Evolutionary conservation across 2,113 vertebrate species (phyloP).

Genomic region (Pleuronectes platessa): DNA sequence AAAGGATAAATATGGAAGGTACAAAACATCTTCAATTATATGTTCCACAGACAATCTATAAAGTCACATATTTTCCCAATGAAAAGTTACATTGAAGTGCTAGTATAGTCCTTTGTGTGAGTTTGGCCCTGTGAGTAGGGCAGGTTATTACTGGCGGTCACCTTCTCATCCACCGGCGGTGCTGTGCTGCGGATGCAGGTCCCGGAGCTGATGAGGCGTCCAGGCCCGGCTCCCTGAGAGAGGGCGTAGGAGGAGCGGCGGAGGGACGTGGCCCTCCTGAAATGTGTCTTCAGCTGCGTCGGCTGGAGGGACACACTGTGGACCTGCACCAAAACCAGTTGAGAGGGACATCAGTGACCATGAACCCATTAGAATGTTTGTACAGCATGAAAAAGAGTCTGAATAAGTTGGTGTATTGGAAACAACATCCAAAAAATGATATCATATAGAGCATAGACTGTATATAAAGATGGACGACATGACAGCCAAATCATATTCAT

Average conservation of each 20-base stretch:
- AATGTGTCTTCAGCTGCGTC: constrained; percentile 66
- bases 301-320: constrained; percentile 51
- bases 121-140: background rate
- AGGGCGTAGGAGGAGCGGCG: constrained; percentile 87
- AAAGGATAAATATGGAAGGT: background rate
- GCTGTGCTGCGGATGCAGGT: constrained; percentile 25
- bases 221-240: constrained; percentile 85
- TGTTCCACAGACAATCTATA: background rate
- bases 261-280: constrained; percentile 46
- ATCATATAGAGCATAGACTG: background rate
- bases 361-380: background rate
- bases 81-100: background rate
- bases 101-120: background rate
- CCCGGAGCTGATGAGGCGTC: constrained; percentile 81
- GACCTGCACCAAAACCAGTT: constrained; percentile 65
- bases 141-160: constrained; percentile 1
- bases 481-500: background rate
- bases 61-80: constrained; percentile 1
- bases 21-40: background rate
- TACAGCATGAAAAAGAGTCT: background rate
- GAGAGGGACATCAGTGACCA: background rate
- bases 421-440: background rate
- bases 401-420: too few relatives aligned
- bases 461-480: background rate
- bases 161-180: constrained; percentile 30